phyloP scores from a whole-genome alignment of 2,113 vertebrate genomes.

The Cathartes aura region DNA sequence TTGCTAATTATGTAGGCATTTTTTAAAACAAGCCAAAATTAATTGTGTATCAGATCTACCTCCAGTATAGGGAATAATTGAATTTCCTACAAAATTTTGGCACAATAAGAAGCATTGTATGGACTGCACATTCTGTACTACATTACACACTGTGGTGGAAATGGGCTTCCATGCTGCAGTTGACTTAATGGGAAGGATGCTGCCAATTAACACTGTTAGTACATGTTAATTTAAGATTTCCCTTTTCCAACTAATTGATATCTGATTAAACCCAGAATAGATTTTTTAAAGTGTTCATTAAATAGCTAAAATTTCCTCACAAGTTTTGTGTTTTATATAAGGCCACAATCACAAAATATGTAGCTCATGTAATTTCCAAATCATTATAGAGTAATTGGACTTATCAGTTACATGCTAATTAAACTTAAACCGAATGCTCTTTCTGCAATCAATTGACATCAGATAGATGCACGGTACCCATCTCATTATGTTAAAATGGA shows the following conservation, averaged over 20 bases:
- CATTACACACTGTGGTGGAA: background rate
- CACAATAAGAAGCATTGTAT: background rate
- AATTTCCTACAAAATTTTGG: background rate
- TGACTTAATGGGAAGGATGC: background rate
- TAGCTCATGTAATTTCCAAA: conserved; percentile 68
- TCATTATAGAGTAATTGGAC: conserved; percentile 66
- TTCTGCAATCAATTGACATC: conserved; percentile 64
- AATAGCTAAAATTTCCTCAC: conserved; percentile 33
- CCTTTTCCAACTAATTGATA: conserved; percentile 53
- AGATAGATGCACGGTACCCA: conserved; percentile 27
- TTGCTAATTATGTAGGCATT: conserved; percentile 18
- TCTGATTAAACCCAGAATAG: conserved; percentile 46
- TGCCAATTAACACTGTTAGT: conserved; percentile 59
- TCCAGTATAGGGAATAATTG: background rate
- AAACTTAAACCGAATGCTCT: conserved; percentile 44
- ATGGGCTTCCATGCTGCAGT: background rate
- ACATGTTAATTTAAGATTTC: conserved; percentile 65
- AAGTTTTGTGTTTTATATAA: conserved; percentile 53
- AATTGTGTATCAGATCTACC: conserved; percentile 1
- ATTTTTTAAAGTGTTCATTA: conserved; percentile 60
- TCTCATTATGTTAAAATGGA: conserved; percentile 37
- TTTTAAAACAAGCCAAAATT: conserved; percentile 43
- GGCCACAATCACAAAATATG: conserved; percentile 40
- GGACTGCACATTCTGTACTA: background rate
- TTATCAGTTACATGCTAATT: conserved; percentile 75